Base-by-base conservation (phyloP, 2,888 invertebrate species). In the Tromatobia lineatoria region DNA sequence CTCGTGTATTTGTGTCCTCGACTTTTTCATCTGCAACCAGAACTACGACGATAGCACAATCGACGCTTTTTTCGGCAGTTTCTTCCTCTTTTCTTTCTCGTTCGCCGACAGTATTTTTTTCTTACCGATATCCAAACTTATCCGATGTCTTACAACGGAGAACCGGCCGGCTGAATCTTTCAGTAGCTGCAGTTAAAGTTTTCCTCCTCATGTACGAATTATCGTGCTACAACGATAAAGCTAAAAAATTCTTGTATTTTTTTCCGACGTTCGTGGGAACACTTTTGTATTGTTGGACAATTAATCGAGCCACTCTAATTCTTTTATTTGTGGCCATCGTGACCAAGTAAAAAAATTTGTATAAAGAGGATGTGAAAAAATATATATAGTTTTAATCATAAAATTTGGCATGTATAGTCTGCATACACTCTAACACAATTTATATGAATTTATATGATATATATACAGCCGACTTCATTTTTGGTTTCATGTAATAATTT, bases 101-200 rank as follows among this genome's bases (percentile, higher is more conserved):
- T 34, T 73, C 66, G 42, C 29, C 52, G 25, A 15, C 61, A 7
- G 75, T 47, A 34, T 42, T 52, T 71, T n/a, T 34, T 38, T 64
- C 18, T 8, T 23, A 38, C 20, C 71, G 38, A 77, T 54, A 34
- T 52, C 15, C 10, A 3, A 38, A 18, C 23, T 34, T 29, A n/a
- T 38, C 75, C 66, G 47, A 77, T 82, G 11, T 67, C 20, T 64
- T n/a, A 42, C 34, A 61, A 47, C 42, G 54, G 18, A 7, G 29
- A 34, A 25, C 18, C 20, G 13, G 20, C 13, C 54, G 47, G 45
- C 42, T 25, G 23, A 47, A 50, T 54, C 13, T 66, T 80, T 77
- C 57, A 47, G 47, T 4, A 25, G 50, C 59, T 29, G 3, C 42
- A 7, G 23, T 25, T 18, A 82, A 82, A 71, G 45, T 82, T 81